Evolutionary conservation across 2,888 invertebrate genomes (phyloP).

Genomic region (Dolichopus griseipennis): DNA sequence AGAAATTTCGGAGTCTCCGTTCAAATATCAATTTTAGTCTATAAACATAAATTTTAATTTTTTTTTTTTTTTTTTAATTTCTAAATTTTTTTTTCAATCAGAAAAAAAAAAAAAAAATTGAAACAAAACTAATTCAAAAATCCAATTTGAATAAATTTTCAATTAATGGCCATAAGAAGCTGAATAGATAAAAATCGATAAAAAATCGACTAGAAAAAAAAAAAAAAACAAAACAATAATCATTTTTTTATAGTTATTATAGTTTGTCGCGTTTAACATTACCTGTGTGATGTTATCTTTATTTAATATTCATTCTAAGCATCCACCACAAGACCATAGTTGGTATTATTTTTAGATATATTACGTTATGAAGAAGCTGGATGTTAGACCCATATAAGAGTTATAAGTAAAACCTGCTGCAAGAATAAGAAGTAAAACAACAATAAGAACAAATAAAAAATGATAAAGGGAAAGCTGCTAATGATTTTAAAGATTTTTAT

Average conservation of each 20-base stretch:
- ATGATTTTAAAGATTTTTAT: too few relatives aligned
- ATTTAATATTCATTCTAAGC: too few relatives aligned
- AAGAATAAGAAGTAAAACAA: too few relatives aligned
- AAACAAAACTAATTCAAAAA: not conserved
- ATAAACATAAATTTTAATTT: not conserved
- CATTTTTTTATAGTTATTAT: too few relatives aligned
- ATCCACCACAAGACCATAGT: too few relatives aligned
- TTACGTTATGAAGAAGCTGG: too few relatives aligned
- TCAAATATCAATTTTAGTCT: not conserved
- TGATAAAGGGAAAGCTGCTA: too few relatives aligned
- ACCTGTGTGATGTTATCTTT: too few relatives aligned
- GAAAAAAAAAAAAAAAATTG: not conserved
- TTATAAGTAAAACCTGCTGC: too few relatives aligned
- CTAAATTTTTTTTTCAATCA: not conserved
- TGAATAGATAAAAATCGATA: constrained; percentile 1
- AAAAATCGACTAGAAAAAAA: not conserved
- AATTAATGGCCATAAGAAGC: constrained; percentile 14
- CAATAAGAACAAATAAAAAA: too few relatives aligned
- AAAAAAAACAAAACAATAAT: not conserved
- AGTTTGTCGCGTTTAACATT: not conserved
- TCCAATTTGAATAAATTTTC: constrained; percentile 18
- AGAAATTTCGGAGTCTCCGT: not conserved
- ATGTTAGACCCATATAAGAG: too few relatives aligned
- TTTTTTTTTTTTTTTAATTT: not conserved
- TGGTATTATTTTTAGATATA: too few relatives aligned